Evolutionary conservation across 2,797 vertebrate species (phyloP).

Genomic region (Sardinella longiceps): DNA sequence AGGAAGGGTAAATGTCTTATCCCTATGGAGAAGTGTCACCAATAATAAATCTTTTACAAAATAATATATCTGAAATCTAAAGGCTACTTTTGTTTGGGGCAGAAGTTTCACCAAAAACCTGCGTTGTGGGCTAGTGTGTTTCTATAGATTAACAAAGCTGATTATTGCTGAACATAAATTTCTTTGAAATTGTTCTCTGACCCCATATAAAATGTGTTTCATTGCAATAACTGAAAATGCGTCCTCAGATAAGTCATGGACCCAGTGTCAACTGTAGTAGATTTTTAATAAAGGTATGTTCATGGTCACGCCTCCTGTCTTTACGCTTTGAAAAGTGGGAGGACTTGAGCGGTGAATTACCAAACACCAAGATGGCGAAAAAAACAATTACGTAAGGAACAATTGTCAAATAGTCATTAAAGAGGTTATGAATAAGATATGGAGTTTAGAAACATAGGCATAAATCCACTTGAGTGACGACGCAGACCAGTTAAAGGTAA

Average conservation of each 20-base stretch:
- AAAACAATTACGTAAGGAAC: neutral
- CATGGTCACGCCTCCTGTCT: conserved; percentile 18
- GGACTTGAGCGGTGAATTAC: neutral
- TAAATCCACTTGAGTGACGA: neutral
- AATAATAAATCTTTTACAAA: conserved; percentile 1
- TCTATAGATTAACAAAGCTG: neutral
- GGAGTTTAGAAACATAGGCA: neutral
- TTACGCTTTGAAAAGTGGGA: conserved; percentile 16
- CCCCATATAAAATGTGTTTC: neutral
- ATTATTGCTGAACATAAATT: neutral
- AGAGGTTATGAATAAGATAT: neutral
- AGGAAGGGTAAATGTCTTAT: neutral
- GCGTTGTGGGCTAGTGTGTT: neutral
- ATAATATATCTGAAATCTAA: neutral
- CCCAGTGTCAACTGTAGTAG: neutral
- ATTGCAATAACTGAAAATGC: conserved; percentile 18
- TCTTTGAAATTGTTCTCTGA: neutral
- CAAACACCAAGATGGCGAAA: conserved; percentile 13
- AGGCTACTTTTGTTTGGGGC: neutral
- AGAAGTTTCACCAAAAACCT: neutral
- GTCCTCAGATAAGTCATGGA: neutral
- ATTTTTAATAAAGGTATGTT: conserved; percentile 18
- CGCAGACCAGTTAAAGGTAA: neutral
- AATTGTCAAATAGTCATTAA: neutral
- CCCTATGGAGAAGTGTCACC: neutral